These are phyloP conservation scores for Neotoma lepida DNA, from an alignment of 2,113 vertebrate species.

Conservation along the genomic window DNA sequence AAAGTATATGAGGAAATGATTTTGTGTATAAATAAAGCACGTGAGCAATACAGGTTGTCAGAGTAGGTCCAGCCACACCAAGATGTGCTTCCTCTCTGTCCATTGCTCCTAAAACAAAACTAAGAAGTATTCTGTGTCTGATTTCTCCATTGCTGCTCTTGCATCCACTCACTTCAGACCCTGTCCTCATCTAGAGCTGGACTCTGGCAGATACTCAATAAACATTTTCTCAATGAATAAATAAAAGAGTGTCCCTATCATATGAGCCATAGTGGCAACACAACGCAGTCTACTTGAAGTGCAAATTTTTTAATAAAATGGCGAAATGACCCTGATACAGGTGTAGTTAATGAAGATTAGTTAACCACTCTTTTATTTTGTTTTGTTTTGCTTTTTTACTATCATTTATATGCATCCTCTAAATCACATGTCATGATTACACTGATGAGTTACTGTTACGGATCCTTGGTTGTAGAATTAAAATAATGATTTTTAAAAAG, in stretches of 20 bases:
- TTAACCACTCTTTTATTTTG: background rate
- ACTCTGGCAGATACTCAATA: background rate
- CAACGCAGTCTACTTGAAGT: background rate
- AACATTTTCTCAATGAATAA: slow-evolving; percentile 13
- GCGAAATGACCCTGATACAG: background rate
- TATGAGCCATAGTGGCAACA: background rate
- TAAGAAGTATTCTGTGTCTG: too few species aligned
- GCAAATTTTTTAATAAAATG: background rate
- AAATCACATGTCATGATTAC: background rate
- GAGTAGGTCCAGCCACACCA: too few species aligned
- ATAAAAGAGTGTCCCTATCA: background rate
- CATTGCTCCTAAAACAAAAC: too few species aligned
- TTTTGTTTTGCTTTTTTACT: background rate
- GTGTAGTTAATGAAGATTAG: background rate
- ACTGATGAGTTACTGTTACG: background rate
- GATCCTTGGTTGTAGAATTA: slow-evolving; percentile 24
- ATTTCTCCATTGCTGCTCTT: too few species aligned
- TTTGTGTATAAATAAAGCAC: too few species aligned
- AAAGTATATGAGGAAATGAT: too few species aligned
- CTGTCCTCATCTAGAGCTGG: too few species aligned
- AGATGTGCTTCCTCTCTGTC: too few species aligned
- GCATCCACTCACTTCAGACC: too few species aligned
- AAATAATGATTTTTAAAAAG: background rate
- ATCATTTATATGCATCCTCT: background rate
- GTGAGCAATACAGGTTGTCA: too few species aligned